Evolutionary conservation across 2,888 invertebrate genomes (phyloP), one percentile per base, ranked within the genome.

Genomic region (Drosophila pullipes): DNA sequence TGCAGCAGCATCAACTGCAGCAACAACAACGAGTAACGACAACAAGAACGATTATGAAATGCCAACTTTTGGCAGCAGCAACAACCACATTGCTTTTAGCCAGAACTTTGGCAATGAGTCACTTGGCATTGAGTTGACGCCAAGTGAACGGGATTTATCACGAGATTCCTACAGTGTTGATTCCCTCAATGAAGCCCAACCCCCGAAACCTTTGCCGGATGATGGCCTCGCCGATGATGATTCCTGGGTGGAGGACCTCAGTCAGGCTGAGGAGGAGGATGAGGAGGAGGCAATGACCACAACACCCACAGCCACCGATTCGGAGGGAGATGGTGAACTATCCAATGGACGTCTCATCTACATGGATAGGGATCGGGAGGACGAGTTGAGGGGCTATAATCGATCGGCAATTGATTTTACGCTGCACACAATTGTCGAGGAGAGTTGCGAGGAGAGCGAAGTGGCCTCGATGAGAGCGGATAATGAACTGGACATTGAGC

Each of bases 361-460:
- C 72, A 95, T 95, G 18, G 96, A 97, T 86, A 95, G 97, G 10
- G 97, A 97, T 86, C 95, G 97, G 7, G 97, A 97, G 88, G 97
- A 97, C 74, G 97, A 97, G 76, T 94, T 97, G 53, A 94, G 97
- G 6, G 96, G 96, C n/a, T 97, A 97, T 91, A 96, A 97, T 91
- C 95, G 97, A 62, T 95, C 96, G 67, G 96, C 96, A 1, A 96
- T 98, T 89, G 97, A 98, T 93, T 97, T 98, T 92, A 98, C 98
- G 2, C 94, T 98, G 76, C 98, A 98, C 91, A 98, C 98, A 1
- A 98, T 98, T 83, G 96, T 98, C 35, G 98, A 98, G 94, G 98
- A 98, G 94, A 98, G 97, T 89, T 98, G 98, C 93, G 98, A 98
- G 94, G 98, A 98, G 93, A 98, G 98, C 93, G 97, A 97, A 93